A percentile compares a stretch with the other conserved stretches of the same genome.
Conservation (phyloP, 2,113 vertebrate genomes). For the Upupa epops region DNA sequence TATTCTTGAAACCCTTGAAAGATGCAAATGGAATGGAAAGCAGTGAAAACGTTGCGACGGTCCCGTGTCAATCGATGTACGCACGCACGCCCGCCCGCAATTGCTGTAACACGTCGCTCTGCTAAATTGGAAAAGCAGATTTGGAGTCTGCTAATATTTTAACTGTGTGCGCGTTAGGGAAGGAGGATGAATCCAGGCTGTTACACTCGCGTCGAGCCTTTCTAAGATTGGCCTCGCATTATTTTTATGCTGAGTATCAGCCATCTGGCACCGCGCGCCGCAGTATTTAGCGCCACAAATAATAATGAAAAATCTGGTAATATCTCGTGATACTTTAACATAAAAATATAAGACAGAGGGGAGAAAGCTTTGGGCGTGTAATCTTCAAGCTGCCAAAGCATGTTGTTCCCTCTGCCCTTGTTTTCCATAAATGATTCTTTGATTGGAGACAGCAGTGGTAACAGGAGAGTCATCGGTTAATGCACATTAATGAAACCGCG, state of each 20-base stretch:
- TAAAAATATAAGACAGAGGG: slow-evolving; percentile 56
- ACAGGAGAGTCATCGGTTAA: slow-evolving; percentile 3
- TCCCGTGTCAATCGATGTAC: too few relatives aligned
- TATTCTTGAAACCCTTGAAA: not conserved
- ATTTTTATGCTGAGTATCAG: slow-evolving; percentile 64
- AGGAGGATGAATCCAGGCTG: slow-evolving; percentile 49
- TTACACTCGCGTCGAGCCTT: slow-evolving; percentile 32
- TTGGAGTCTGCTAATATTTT: slow-evolving; percentile 58
- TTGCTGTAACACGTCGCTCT: not conserved
- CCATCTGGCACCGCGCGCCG: slow-evolving; percentile 56
- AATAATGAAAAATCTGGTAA: slow-evolving; percentile 66
- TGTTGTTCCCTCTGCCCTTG: slow-evolving; percentile 52
- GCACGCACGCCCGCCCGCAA: too few relatives aligned
- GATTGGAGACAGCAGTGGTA: slow-evolving; percentile 38
- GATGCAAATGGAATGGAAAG: not conserved
- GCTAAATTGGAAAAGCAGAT: slow-evolving; percentile 27
- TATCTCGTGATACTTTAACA: slow-evolving; percentile 43
- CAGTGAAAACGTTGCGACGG: not conserved
- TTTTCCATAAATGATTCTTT: slow-evolving; percentile 52
- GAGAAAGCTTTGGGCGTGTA: slow-evolving; percentile 33
- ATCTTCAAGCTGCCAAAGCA: slow-evolving; percentile 49
- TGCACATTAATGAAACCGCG: not conserved
- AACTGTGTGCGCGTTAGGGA: not conserved
- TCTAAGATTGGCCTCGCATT: slow-evolving; percentile 54
- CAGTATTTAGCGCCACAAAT: slow-evolving; percentile 60